Base-by-base conservation (phyloP, 92 coral and sea anemone species). In the Epizoanthus scotinus region DNA sequence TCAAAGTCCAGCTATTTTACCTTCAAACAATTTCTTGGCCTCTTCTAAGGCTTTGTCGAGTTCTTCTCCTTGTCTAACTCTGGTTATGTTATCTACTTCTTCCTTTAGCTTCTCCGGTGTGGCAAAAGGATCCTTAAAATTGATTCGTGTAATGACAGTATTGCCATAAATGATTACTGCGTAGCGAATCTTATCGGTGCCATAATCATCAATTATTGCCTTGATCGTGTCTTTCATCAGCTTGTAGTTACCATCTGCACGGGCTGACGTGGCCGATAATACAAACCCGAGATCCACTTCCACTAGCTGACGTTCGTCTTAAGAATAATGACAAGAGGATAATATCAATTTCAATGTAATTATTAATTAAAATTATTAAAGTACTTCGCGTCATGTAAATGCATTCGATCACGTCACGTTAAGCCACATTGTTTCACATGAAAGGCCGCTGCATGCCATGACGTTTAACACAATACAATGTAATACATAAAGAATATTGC, bases 221-320 rank as follows among this genome's bases (percentile, higher is more conserved):
- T 80, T 89, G 59, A 95, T 87, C 56, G 89, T 82, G 20, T 93
- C 88, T 84, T 92, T 90, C 69, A 92, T 85, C 72, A 90, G 83
- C 60, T 63, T 42, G 77, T 88, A 95, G 82, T 77, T 78, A 13
- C 59, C 67, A 19, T 72, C 50, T 2, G 96, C 84, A 61, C 63
- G 81, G 1, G 87, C 19, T 20, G 84, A 91, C 28, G 97, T 84
- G 20, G 95, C 95, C 27, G 91, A 86, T 88, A 95, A 86, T 2
- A 93, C 92, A 81, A 95, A 92, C 7, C 89, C 94, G 56, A 95
- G 88, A 78, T 95, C 98, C 57, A 89, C 84, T 62, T 78, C 83
- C 22, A 81, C 85, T 14, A 75, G 70, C 67, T 87, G 78, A 7
- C 14, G 52, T 15, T 44, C 52, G 52, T 44, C 52, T 44, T 8